Conservation (phyloP, 2,113 vertebrate species). For the Falcunculus frontatus region DNA sequence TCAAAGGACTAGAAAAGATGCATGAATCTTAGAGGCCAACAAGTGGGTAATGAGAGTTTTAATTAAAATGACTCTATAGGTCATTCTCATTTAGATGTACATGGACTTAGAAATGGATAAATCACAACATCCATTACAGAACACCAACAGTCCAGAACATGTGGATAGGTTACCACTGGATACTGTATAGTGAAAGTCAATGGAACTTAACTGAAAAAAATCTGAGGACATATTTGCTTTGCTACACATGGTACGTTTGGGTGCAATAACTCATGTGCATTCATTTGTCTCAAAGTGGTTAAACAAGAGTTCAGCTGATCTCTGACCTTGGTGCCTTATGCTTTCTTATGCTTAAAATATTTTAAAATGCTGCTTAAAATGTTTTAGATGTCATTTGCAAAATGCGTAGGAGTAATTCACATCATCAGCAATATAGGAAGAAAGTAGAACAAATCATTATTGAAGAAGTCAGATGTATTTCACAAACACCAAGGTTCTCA, state of each 20-base stretch:
- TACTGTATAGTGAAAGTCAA: not conserved
- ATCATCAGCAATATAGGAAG: not conserved
- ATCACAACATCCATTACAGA: constrained; percentile 19
- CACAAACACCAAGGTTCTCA: not conserved
- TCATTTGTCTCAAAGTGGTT: not conserved
- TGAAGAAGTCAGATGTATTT: not conserved
- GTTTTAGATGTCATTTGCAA: not conserved
- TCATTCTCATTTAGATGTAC: constrained; percentile 38
- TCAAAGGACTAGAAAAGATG: not conserved
- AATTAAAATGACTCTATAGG: constrained; percentile 32
- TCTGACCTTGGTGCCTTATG: not conserved
- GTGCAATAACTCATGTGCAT: not conserved
- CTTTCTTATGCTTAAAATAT: not conserved
- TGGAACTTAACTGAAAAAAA: not conserved
- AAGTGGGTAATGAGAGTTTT: constrained; percentile 17
- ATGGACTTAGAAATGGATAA: not conserved
- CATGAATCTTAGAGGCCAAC: not conserved
- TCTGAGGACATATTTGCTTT: not conserved
- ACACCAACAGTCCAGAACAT: not conserved
- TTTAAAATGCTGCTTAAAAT: not conserved
- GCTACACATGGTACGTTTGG: not conserved
- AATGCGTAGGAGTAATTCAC: not conserved
- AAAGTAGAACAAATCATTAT: not conserved
- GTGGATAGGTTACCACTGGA: not conserved
- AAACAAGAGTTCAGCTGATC: not conserved